Base-by-base conservation (phyloP, 2,888 invertebrate species). In the Nomada lathburiana region DNA sequence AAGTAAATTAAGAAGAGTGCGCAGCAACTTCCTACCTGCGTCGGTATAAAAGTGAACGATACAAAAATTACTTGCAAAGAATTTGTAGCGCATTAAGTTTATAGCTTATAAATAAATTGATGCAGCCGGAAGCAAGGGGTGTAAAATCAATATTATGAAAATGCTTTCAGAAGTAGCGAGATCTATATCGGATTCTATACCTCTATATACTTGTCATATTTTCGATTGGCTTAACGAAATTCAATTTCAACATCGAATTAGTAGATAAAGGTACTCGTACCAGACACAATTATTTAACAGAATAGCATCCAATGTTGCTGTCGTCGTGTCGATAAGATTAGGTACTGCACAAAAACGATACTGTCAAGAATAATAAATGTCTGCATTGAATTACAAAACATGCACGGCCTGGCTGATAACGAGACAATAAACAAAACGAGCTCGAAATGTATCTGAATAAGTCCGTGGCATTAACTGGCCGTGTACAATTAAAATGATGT, bases 361-460 rank as follows among this genome's bases (percentile, higher is more conserved):
- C 10, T 9, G 16, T 26, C 18, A 47, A 2, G 44, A 60, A 70
- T 59, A 59, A 60, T 47, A 70, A 70, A 60, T 16, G 29, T 70
- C 47, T 70, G 29, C 59, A 20, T 59, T 5, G 47, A 59, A 60
- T 70, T 60, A 50, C 5, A 47, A 29, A 60, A 50, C 29, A 29
- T 50, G 16, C 4, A 23, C 20, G 20, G 2, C 20, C 7, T n/a
- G n/a, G 5, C 0, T n/a, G 59, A 29, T 70, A 57, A 57, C 5
- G n/a, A n/a, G 26, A 47, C 29, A 36, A 11, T 59, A 50, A 47
- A 26, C 20, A 10, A 50, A 59, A 59, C 29, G 16, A 70, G 1
- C 3, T 29, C 13, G 10, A 18, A 26, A 47, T n/a, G 26, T 59
- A 44, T 68, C 5, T 18, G 18, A 7, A 9, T 11, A 1, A 26